Evolutionary conservation across 2,888 invertebrate genomes (phyloP), one percentile per base, ranked within the genome.

Genomic region (Helleia helle): DNA sequence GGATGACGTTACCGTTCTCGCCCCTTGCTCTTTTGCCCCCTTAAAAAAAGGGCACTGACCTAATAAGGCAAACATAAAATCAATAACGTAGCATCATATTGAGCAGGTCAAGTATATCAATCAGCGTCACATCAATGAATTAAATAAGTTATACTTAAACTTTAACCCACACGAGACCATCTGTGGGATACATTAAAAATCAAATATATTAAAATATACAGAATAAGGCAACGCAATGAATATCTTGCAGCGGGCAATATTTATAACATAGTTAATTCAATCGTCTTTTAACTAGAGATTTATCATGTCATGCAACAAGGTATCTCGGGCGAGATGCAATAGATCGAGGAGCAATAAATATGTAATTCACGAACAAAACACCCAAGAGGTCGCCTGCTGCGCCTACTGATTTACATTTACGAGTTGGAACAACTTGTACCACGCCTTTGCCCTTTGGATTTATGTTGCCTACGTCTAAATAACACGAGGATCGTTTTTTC

Each of bases 371-470:
- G 73, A 73, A 72, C 71, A 71, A 72, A 72, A 74, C 74, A 66
- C 66, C 70, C 64, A 65, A 71, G 71, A 72, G 76, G 76, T 80
- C 71, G 71, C 76, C 77, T 68, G 79, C 77, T 80, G 79, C 59
- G 76, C 66, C 67, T 66, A 69, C 70, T 72, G 71, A 79, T 71
- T 55, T 57, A 70, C 70, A 72, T 75, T 79, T 73, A 77, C 68
- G 65, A 70, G 59, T 47, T 49, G 50, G 47, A 57, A 62, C 64
- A 67, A 55, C 62, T 62, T 65, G 61, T 56, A 59, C 68, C 73
- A 70, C 76, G 76, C 79, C 75, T 72, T 58, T 74, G 71, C 80
- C 75, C 76, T 79, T 79, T 80, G 62, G 60, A 71, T 72, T 72
- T 71, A 74, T 66, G 64, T 68, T 50, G 48, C 49, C 52, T 63